phyloP scores from a whole-genome alignment of 2,113 vertebrate genomes.

The Sebastes schlegelii region DNA sequence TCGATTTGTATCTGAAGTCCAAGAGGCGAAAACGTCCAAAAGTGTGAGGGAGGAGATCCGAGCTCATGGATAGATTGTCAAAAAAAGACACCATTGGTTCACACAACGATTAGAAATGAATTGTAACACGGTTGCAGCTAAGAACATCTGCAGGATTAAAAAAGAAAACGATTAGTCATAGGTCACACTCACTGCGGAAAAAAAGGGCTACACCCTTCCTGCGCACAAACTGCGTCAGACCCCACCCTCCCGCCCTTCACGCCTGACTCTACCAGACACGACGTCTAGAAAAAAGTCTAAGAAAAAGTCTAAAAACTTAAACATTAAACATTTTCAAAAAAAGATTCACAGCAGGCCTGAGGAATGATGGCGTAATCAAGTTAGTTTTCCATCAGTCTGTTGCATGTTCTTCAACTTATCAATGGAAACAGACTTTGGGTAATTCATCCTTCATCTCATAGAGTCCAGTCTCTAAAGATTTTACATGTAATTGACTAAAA shows the following conservation, averaged over 20 bases:
- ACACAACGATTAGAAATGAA: constrained; percentile 29
- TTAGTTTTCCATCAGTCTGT: constrained; percentile 26
- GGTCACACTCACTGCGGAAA: constrained; percentile 82
- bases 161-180: constrained; percentile 77
- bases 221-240: constrained; percentile 85
- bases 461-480: constrained; percentile 38
- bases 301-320: constrained; percentile 3
- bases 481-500: constrained; percentile 40
- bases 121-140: constrained; percentile 30
- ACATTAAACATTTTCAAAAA: constrained; percentile 4
- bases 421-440: constrained; percentile 73
- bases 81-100: constrained; percentile 22
- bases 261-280: constrained; percentile 15
- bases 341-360: constrained; percentile 17
- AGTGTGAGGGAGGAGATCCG: constrained; percentile 18
- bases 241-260: constrained; percentile 72
- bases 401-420: constrained; percentile 52
- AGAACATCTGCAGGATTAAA: constrained; percentile 68
- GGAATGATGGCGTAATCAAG: constrained; percentile 35
- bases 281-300: background rate
- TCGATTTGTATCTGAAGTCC: constrained; percentile 3
- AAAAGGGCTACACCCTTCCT: constrained; percentile 83
- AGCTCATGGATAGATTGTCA: constrained; percentile 3
- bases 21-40: constrained; percentile 38
- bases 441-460: constrained; percentile 39